phyloP scores from a whole-genome alignment of 2,797 vertebrate species.

The Sebastes baramenuke region DNA sequence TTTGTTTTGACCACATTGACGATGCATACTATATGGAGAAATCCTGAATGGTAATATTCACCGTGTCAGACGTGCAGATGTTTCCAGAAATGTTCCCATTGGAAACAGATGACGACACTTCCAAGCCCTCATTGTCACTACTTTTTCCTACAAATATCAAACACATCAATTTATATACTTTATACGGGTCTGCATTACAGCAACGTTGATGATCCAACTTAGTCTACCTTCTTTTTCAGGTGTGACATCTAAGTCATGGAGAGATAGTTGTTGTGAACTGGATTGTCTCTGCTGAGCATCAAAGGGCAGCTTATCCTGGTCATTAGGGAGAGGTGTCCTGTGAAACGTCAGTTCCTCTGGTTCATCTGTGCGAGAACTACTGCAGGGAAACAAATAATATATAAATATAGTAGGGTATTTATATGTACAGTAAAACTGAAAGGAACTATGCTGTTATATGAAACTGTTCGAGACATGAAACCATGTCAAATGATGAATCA shows the following conservation, averaged over 20 bases:
- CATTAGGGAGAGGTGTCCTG: constrained; percentile 3
- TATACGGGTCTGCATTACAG: background rate
- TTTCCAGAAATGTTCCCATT: constrained; percentile 55
- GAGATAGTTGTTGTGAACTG: constrained; percentile 5
- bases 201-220: background rate
- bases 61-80: constrained; percentile 44
- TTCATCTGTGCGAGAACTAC: constrained; percentile 53
- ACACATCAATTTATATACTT: background rate
- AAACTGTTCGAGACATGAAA: background rate
- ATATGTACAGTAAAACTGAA: background rate
- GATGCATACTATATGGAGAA: background rate
- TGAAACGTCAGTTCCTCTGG: constrained; percentile 38
- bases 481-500: background rate
- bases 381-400: constrained; percentile 25
- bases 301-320: constrained; percentile 24
- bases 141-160: constrained; percentile 53
- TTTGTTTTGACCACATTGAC: background rate
- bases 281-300: constrained; percentile 33
- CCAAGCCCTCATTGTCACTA: constrained; percentile 44
- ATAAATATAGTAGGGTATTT: background rate
- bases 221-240: constrained; percentile 66
- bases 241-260: constrained; percentile 33
- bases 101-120: constrained; percentile 48
- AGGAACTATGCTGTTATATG: background rate
- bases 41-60: constrained; percentile 18